Base-by-base conservation (phyloP, 2,797 vertebrate genomes). In the Rousettus madagascariensis region DNA sequence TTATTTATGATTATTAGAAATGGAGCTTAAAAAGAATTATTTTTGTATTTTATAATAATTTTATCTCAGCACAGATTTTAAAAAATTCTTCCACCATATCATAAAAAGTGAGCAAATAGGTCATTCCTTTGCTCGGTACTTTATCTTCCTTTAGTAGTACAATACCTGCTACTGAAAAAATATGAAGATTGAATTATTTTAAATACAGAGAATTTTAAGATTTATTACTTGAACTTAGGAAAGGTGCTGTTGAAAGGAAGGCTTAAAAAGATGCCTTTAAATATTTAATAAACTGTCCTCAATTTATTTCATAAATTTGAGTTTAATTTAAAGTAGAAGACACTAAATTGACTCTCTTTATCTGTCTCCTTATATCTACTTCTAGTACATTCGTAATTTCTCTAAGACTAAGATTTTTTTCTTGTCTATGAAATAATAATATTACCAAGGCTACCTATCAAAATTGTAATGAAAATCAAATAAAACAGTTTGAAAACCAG, bases 101-200 rank as follows among this genome's bases (percentile, higher is more conserved):
- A 94, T 79, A 86, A 94, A 95, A 95, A 79, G 19, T 22, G 10
- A 94, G 12, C 26, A 94, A 92, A 93, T 91, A 86, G 38, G 87
- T 77, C 33, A 84, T 61, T 92, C n/a, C 20, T 90, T 92, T 96
- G 24, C 41, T 61, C 88, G 19, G n/a, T 61, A 88, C 10, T 95
- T 92, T 87, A 79, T 86, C 66, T 90, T 87, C 63, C 15, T 95
- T 94, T 92, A 49, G 49, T 49, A 49, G 43, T n/a, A 92, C 5
- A 71, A 90, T 46, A 79, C 15, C 61, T 49, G 17, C 69, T 89
- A 94, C 28, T 93, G 41, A 84, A 94, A 95, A 79, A 93, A 71
- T 65, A 72, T 22, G 3, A 86, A 91, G 41, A 95, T 36, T 43
- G 33, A 72, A 55, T n/a, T 46, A 90, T 80, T 93, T 92, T 80